A percentile compares a stretch with the other conserved stretches of the same genome.
These are phyloP conservation scores for Glossosoma conforme DNA, from an alignment of 1,140 invertebrate genomes.

Conservation along the genomic window DNA sequence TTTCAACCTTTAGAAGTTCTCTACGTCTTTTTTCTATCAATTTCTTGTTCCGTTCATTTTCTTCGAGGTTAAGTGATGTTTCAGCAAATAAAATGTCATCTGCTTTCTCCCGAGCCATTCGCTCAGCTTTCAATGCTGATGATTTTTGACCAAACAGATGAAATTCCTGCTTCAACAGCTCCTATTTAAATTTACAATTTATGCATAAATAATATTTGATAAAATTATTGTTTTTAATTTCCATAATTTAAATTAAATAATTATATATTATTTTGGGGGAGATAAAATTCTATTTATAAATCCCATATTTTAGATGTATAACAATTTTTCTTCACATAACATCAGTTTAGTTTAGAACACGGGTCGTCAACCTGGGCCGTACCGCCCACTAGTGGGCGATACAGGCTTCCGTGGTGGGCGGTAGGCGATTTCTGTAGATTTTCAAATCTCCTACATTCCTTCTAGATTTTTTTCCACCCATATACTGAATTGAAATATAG, in stretches of 20 bases:
- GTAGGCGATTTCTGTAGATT: too few species aligned
- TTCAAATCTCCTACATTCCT: too few species aligned
- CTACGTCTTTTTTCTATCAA: conserved; percentile 17
- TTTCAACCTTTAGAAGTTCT: conserved; percentile 20
- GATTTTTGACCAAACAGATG: conserved; percentile 17
- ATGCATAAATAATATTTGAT: neutral
- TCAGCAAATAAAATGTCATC: conserved; percentile 12
- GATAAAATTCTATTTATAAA: too few species aligned
- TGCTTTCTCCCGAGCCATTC: conserved; percentile 4
- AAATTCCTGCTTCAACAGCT: conserved; percentile 14
- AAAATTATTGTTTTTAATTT: neutral
- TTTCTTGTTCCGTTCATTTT: conserved; percentile 12
- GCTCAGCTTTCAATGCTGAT: conserved; percentile 5
- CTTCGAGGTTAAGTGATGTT: conserved; percentile 6
- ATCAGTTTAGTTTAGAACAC: neutral
- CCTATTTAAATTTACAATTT: conserved; percentile 4
- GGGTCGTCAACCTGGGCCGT: neutral
- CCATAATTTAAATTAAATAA: neutral
- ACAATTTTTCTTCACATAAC: too few species aligned
- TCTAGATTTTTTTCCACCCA: too few species aligned
- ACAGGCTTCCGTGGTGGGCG: neutral
- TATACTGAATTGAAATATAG: too few species aligned
- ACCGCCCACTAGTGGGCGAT: neutral
- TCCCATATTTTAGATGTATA: too few species aligned
- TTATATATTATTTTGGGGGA: neutral